phyloP scores from a whole-genome alignment of 2,797 vertebrate species.

The Gadopsis marmoratus region DNA sequence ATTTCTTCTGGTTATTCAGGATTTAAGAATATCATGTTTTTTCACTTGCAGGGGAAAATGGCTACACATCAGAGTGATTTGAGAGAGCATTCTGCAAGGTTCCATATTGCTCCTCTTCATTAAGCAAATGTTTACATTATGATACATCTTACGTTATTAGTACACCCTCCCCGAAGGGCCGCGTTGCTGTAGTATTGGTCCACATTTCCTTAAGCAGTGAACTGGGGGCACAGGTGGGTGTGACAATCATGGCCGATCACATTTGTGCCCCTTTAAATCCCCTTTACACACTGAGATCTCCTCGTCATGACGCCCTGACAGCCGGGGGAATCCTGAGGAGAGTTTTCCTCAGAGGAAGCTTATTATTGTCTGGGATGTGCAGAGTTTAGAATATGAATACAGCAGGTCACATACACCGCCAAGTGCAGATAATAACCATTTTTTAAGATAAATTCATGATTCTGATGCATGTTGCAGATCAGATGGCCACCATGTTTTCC shows the following conservation, averaged over 20 bases:
- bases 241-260: background rate
- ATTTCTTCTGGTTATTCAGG: constrained; percentile 26
- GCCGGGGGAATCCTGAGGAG: background rate
- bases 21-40: constrained; percentile 3
- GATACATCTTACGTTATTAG: background rate
- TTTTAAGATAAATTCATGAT: no score
- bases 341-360: background rate
- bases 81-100: background rate
- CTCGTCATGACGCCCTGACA: background rate
- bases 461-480: no score
- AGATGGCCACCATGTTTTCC: no score
- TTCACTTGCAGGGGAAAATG: background rate
- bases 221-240: no score
- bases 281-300: background rate
- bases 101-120: background rate
- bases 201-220: no score
- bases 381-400: background rate
- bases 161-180: background rate
- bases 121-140: constrained; percentile 1
- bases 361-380: no score
- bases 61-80: background rate
- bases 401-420: no score
- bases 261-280: no score
- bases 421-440: background rate
- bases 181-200: background rate